Evolutionary conservation across 2,888 invertebrate genomes (phyloP), one percentile per base, ranked within the genome.

Genomic region (Maniola hyperantus): DNA sequence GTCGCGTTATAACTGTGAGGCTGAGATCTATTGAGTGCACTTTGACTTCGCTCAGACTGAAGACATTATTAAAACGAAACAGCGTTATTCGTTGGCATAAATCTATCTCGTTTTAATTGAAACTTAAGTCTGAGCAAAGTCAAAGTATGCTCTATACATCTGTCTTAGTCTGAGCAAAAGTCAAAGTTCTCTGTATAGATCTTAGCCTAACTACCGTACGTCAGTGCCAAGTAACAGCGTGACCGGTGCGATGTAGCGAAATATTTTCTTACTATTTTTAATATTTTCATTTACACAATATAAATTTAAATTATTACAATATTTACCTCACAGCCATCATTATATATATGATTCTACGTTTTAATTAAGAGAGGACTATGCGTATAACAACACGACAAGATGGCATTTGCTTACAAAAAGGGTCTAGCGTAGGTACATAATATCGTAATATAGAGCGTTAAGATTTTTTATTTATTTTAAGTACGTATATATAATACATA

Each of bases 311-410:
- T 88, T 88, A 90, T 91, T 90, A 85, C 77, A 85, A 89, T 89
- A 85, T 88, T 90, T 90, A 91, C 88, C 92, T 92, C 92, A 92
- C 92, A 92, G 92, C 92, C 92, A 92, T 92, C 92, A 91, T 91
- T 92, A 91, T 88, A 91, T 91, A 91, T 91, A 39, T 91, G 92
- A 91, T 89, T 88, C 91, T 91, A 92, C 91, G 57, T 39, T 74
- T 88, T 91, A 89, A 88, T 89, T 74, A 88, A 89, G 88, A 91
- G 84, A 88, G 90, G 87, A 89, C 89, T 89, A 89, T 76, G 84
- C 85, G 83, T 84, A 87, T 89, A 83, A 87, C 85, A 85, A 87
- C 88, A 90, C 89, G 84, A 81, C 66, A 85, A 85, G 90, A 91
- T 89, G 88, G 91, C 91, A 80, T 83, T 84, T 85, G 88, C 87